phyloP scores from a whole-genome alignment of 2,797 vertebrate species.

The Chaetodon trifasciatus region DNA sequence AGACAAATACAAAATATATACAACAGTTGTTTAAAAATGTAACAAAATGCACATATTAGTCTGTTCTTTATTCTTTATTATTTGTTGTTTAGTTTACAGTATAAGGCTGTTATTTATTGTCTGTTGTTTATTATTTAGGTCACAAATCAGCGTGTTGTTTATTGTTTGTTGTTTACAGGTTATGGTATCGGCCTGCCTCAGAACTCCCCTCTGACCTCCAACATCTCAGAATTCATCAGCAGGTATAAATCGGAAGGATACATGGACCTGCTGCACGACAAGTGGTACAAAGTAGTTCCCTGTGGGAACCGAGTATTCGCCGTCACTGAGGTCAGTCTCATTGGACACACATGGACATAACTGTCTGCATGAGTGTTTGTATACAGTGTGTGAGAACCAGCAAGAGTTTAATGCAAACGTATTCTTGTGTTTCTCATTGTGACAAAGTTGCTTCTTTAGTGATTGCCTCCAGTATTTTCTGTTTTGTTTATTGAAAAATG shows the following conservation, averaged over 20 bases:
- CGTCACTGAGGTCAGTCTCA: constrained; percentile 91
- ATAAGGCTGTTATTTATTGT: neutral
- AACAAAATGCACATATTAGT: too few species aligned
- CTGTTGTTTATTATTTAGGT: neutral
- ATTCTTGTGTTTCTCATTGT: too few species aligned
- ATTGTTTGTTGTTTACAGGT: constrained; percentile 76
- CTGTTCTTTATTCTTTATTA: too few species aligned
- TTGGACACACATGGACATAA: neutral
- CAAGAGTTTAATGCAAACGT: too few species aligned
- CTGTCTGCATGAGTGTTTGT: too few species aligned
- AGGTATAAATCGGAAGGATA: constrained; percentile 96
- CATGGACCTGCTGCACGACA: constrained; percentile 97
- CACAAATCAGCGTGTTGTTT: neutral
- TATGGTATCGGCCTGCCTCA: constrained; percentile 96
- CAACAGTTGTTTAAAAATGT: too few species aligned
- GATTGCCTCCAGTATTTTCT: too few species aligned
- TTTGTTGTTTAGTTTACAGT: too few species aligned
- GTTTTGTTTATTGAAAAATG: too few species aligned
- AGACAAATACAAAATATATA: too few species aligned
- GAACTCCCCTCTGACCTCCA: constrained; percentile 93
- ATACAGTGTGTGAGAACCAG: too few species aligned
- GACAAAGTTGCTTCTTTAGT: too few species aligned
- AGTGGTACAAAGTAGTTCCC: constrained; percentile 97
- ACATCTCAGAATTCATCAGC: constrained; percentile 94
- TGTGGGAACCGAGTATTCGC: constrained; percentile 95